Conservation (phyloP, 2,888 invertebrate genomes). For the Junonia oenone region DNA sequence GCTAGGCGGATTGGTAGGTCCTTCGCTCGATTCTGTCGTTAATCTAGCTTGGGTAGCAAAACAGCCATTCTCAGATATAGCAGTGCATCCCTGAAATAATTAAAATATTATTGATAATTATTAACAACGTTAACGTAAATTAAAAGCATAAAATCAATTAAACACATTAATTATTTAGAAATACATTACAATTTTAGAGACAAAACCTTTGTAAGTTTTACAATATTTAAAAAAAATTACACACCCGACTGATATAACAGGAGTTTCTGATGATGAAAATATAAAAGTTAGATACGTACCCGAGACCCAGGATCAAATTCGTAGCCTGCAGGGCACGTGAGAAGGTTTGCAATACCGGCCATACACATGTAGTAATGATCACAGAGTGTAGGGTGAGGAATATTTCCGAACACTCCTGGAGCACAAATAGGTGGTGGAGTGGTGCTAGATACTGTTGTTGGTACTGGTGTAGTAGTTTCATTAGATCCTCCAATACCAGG, state of each 20-base stretch:
- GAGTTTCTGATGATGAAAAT: background rate
- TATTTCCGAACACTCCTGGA: conserved; percentile 33
- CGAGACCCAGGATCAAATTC: conserved; percentile 10
- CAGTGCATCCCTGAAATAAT: conserved; percentile 17
- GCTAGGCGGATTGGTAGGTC: background rate
- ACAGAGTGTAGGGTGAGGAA: conserved; percentile 41
- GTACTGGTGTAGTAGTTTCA: too few relatives aligned
- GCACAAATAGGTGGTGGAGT: conserved; percentile 33
- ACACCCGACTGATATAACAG: too few relatives aligned
- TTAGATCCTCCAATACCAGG: too few relatives aligned
- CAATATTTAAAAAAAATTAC: too few relatives aligned
- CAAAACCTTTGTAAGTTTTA: too few relatives aligned
- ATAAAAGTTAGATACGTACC: background rate
- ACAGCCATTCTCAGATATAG: conserved; percentile 26
- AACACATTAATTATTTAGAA: background rate
- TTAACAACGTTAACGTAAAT: too few relatives aligned
- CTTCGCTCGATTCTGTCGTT: conserved; percentile 9
- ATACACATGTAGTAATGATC: conserved; percentile 42
- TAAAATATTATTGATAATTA: too few relatives aligned
- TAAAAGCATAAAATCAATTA: too few relatives aligned
- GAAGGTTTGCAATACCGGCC: conserved; percentile 22
- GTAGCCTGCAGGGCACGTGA: conserved; percentile 9
- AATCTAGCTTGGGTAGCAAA: conserved; percentile 16
- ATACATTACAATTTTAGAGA: too few relatives aligned
- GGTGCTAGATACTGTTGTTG: conserved; percentile 16